phyloP scores from a whole-genome alignment of 2,888 invertebrate genomes.

The Acronicta psi region DNA sequence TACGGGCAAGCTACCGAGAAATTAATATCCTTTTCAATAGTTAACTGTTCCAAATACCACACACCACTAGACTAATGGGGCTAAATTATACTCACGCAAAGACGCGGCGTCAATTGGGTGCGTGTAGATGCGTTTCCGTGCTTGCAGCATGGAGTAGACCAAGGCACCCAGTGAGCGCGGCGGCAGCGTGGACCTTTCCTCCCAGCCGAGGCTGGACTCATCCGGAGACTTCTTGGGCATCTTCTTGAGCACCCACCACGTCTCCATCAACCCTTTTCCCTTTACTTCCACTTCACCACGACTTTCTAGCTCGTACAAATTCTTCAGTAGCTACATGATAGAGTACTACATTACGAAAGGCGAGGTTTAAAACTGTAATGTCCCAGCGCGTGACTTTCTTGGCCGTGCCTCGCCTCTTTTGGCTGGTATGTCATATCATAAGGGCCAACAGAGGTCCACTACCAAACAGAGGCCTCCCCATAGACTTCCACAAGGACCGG shows the following conservation, averaged over 20 bases:
- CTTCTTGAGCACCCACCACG: conserved; percentile 93
- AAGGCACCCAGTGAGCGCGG: conserved; percentile 94
- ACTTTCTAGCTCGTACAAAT: conserved; percentile 92
- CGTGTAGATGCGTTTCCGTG: conserved; percentile 91
- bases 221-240: conserved; percentile 6
- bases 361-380: background rate
- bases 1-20: no score
- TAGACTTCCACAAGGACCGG: no score
- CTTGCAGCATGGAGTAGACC: conserved; percentile 96
- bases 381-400: no score
- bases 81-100: conserved; percentile 57
- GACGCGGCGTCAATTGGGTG: conserved; percentile 70
- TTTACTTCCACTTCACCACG: conserved; percentile 96
- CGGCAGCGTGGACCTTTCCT: conserved; percentile 83
- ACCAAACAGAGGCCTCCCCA: no score
- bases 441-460: no score
- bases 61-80: no score
- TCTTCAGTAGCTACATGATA: conserved; percentile 91
- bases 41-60: no score
- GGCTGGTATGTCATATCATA: no score
- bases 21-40: no score
- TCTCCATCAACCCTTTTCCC: conserved; percentile 98
- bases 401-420: no score
- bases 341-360: background rate
- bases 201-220: background rate